Conservation (phyloP, 2,888 invertebrate species). For the Drosophila sordidapex region DNA sequence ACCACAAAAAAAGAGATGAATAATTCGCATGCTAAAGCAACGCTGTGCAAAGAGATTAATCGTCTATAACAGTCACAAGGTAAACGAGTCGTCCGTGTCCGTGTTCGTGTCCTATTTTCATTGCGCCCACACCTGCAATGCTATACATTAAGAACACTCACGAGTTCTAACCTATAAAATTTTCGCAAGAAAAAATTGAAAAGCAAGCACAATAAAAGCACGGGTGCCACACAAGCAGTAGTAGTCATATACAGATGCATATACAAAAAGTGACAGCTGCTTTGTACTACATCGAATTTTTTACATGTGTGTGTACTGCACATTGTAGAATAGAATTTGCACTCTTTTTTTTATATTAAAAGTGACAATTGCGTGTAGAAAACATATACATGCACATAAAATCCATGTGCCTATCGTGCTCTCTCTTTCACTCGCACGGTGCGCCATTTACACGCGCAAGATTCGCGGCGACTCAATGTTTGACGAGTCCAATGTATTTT, state of each 20-base stretch:
- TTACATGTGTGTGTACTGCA: constrained; percentile 13
- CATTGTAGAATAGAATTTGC: constrained; percentile 25
- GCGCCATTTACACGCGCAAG: constrained; percentile 47
- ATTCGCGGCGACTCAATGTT: constrained; percentile 22
- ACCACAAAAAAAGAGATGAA: constrained; percentile 39
- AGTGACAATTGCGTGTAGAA: constrained; percentile 34
- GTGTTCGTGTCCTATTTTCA: constrained; percentile 32
- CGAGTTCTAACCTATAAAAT: constrained; percentile 61
- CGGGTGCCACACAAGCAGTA: constrained; percentile 60
- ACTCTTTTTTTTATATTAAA: constrained; percentile 28
- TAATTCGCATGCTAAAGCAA: constrained; percentile 23
- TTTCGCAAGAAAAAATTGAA: constrained; percentile 45
- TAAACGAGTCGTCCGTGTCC: constrained; percentile 37
- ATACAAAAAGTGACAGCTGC: constrained; percentile 38
- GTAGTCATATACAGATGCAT: constrained; percentile 11
- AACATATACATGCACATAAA: constrained; percentile 32
- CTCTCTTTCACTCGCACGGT: constrained; percentile 54
- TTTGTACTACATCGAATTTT: constrained; percentile 44
- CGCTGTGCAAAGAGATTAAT: constrained; percentile 5
- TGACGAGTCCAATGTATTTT: constrained; percentile 6
- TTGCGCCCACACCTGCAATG: constrained; percentile 26
- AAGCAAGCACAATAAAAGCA: constrained; percentile 27
- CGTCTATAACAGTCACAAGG: constrained; percentile 47
- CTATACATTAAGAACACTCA: constrained; percentile 40
- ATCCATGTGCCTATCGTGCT: constrained; percentile 68